A percentile compares a stretch with the other conserved stretches of the same genome.
These are phyloP conservation scores for Listronotus bonariensis DNA, from an alignment of 1,140 invertebrate species.

Conservation along the genomic window DNA sequence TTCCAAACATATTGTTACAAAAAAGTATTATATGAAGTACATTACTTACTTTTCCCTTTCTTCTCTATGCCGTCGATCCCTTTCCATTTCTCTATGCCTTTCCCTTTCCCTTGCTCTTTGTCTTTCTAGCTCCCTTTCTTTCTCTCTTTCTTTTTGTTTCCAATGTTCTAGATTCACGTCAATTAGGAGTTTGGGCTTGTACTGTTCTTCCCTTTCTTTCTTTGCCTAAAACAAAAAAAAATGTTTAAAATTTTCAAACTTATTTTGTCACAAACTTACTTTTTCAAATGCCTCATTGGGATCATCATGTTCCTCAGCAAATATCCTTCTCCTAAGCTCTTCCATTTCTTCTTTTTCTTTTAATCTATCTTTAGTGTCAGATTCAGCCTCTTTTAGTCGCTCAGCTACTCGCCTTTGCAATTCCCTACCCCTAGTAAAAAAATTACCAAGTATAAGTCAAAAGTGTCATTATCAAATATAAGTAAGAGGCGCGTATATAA, in stretches of 20 bases:
- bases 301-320: slow-evolving; percentile 79
- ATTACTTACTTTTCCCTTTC: slow-evolving; percentile 53
- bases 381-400: slow-evolving; percentile 89
- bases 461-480: too few relatives aligned
- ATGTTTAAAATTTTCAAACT: neutral
- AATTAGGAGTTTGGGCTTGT: slow-evolving; percentile 79
- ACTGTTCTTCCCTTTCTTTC: slow-evolving; percentile 79
- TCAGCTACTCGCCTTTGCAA: slow-evolving; percentile 86
- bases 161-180: slow-evolving; percentile 65
- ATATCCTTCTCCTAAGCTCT: slow-evolving; percentile 82
- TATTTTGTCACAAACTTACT: slow-evolving; percentile 55
- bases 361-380: slow-evolving; percentile 85
- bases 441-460: slow-evolving; percentile 1
- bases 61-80: slow-evolving; percentile 58
- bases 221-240: slow-evolving; percentile 60
- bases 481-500: too few relatives aligned
- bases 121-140: slow-evolving; percentile 58
- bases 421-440: slow-evolving; percentile 74
- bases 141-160: slow-evolving; percentile 61
- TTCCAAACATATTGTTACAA: too few relatives aligned
- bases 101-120: slow-evolving; percentile 57
- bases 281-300: slow-evolving; percentile 82
- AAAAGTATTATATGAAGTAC: too few relatives aligned
- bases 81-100: slow-evolving; percentile 57
- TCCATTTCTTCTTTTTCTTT: slow-evolving; percentile 92